Conservation (phyloP, 92 coral and sea anemone species). For the Paragorgia papillata region DNA sequence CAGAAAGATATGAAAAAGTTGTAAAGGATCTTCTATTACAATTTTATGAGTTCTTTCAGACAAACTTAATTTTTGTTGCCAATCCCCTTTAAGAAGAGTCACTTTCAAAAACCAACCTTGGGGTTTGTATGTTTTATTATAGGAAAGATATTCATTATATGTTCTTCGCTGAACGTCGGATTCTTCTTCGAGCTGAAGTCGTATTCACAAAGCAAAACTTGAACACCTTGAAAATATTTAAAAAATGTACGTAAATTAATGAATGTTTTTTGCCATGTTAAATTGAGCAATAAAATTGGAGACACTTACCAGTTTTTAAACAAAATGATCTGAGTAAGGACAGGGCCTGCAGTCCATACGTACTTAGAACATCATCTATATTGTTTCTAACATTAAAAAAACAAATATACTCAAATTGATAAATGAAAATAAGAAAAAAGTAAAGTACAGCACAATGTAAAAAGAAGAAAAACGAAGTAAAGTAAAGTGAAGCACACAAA, state of each 20-base stretch:
- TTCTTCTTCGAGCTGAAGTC: conserved; percentile 83
- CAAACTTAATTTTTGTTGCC: no score
- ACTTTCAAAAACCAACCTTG: conserved; percentile 82
- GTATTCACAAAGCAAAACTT: conserved; percentile 84
- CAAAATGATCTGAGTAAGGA: conserved; percentile 84
- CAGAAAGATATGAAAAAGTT: no score
- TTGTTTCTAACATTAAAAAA: conserved; percentile 16
- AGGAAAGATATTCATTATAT: conserved; percentile 93
- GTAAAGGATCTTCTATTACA: no score
- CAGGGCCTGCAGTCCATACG: conserved; percentile 76
- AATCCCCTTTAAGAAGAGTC: no score
- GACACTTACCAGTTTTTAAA: conserved; percentile 76
- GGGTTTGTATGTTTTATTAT: conserved; percentile 92
- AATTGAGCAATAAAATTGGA: neutral
- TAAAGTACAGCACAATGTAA: no score
- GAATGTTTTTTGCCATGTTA: no score
- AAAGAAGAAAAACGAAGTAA: no score
- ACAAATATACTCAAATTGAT: neutral
- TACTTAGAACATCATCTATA: conserved; percentile 72
- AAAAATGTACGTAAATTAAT: neutral
- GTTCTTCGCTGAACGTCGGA: conserved; percentile 88
- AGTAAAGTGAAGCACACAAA: no score
- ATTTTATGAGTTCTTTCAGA: no score
- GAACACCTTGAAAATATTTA: conserved; percentile 68
- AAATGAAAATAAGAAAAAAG: no score